phyloP scores from a whole-genome alignment of 2,888 invertebrate species.

The Iselma pallidipennis region DNA sequence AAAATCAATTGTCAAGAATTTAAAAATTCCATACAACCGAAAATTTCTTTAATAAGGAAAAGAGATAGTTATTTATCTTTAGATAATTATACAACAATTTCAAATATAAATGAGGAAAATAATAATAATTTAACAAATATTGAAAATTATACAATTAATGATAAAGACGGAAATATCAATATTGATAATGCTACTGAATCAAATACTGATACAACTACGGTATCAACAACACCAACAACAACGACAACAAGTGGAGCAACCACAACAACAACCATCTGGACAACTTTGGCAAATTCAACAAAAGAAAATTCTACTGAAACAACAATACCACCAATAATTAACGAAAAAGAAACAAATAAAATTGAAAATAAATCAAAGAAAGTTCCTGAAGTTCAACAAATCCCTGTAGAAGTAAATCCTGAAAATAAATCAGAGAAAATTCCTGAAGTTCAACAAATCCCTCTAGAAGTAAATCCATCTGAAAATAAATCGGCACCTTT shows the following conservation, averaged over 20 bases:
- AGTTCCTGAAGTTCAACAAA: too few relatives aligned
- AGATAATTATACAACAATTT: background rate
- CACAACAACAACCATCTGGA: too few relatives aligned
- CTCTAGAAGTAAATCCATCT: too few relatives aligned
- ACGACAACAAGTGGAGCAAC: background rate
- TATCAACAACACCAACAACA: conserved; percentile 1
- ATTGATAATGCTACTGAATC: background rate
- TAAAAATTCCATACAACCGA: background rate
- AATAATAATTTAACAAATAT: background rate
- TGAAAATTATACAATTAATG: background rate
- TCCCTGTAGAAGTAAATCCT: too few relatives aligned
- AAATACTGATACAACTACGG: conserved; percentile 13
- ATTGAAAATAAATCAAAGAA: too few relatives aligned
- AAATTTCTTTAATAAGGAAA: background rate
- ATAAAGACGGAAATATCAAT: background rate
- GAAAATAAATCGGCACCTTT: background rate
- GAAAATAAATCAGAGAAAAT: too few relatives aligned
- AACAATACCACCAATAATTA: too few relatives aligned
- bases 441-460: too few relatives aligned
- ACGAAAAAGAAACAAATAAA: too few relatives aligned
- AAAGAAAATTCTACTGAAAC: too few relatives aligned
- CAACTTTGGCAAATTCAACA: too few relatives aligned
- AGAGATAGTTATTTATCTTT: background rate
- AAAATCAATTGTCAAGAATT: background rate
- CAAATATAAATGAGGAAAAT: background rate